Evolutionary conservation across 2,113 vertebrate species (phyloP).

Genomic region (Oxyruncus cristatus): DNA sequence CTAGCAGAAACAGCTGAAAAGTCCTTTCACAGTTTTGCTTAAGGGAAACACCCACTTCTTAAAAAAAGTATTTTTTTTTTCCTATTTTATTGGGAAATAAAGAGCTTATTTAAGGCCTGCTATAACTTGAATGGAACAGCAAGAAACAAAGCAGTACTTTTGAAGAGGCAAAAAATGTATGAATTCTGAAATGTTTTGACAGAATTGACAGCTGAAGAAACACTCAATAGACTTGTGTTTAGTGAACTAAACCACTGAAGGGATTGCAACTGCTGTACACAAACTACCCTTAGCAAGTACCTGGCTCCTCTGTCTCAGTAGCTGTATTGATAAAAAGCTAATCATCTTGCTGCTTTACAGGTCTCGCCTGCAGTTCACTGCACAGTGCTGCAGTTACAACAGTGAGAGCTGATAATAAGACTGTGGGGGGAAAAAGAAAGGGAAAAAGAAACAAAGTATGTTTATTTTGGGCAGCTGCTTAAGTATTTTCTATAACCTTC

Average conservation of each 20-base stretch:
- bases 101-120: neutral
- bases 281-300: neutral
- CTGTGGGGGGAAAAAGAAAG: rapidly evolving
- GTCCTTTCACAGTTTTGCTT: neutral
- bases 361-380: neutral
- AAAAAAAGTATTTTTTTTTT: neutral
- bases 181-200: neutral
- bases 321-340: neutral
- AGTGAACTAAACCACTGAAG: neutral
- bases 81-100: neutral
- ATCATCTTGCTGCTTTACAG: neutral
- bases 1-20: neutral
- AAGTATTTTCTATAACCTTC: neutral
- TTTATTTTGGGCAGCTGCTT: neutral
- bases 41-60: neutral
- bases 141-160: neutral
- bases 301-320: neutral
- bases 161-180: neutral
- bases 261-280: neutral
- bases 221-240: neutral
- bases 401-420: neutral
- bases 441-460: neutral
- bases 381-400: neutral
- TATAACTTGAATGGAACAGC: neutral
- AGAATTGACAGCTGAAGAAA: neutral